phyloP scores from a whole-genome alignment of 2,113 vertebrate species.

The Origma solitaria region DNA sequence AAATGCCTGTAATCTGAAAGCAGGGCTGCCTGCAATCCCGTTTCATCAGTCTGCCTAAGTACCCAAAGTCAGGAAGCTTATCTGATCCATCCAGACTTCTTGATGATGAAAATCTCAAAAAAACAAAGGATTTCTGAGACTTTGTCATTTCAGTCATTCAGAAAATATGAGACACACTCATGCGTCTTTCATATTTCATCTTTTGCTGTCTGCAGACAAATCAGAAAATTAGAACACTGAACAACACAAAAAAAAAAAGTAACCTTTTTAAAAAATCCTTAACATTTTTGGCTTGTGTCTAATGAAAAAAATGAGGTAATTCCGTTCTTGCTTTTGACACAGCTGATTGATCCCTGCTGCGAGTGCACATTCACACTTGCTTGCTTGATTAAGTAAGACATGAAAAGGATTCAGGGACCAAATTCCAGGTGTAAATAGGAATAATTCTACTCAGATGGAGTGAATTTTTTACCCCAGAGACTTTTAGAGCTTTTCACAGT shows the following conservation, averaged over 20 bases:
- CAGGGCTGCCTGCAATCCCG: neutral
- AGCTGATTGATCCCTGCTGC: neutral
- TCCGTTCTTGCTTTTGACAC: neutral
- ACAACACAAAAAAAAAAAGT: neutral
- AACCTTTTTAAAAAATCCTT: neutral
- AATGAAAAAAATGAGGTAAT: neutral
- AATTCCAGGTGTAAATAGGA: conserved; percentile 13
- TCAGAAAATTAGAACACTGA: neutral
- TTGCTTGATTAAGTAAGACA: neutral
- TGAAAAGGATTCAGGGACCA: neutral
- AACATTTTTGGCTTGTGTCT: neutral
- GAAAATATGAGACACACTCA: neutral
- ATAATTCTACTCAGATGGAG: neutral
- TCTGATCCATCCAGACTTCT: neutral
- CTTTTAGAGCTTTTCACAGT: neutral
- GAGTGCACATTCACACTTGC: neutral
- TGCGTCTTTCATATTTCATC: neutral
- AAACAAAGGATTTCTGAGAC: conserved; percentile 5
- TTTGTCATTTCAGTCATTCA: neutral
- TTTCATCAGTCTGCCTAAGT: conserved; percentile 41
- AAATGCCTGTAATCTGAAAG: conserved; percentile 11
- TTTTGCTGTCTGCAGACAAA: neutral
- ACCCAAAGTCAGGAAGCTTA: neutral
- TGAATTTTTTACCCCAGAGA: neutral
- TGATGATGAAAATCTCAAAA: neutral